Evolutionary conservation across 2,888 invertebrate genomes (phyloP).

Genomic region (Yponomeuta cagnagella): DNA sequence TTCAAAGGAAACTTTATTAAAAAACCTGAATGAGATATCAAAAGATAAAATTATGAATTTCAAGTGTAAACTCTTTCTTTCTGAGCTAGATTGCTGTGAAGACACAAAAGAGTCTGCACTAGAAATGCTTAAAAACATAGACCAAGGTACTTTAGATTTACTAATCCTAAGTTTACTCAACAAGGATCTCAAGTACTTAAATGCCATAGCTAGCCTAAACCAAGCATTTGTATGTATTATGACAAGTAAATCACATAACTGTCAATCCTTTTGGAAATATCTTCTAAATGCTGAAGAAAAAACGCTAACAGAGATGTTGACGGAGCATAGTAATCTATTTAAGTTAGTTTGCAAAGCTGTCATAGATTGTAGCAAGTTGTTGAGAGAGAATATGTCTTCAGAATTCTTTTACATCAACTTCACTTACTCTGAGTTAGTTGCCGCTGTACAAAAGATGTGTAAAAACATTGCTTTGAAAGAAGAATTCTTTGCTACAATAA

Average conservation of each 20-base stretch:
- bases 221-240: conserved; percentile 36
- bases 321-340: conserved; percentile 44
- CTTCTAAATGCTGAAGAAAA: conserved; percentile 42
- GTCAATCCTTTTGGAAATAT: conserved; percentile 49
- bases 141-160: conserved; percentile 40
- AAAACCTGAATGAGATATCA: conserved; percentile 39
- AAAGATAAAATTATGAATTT: conserved; percentile 42
- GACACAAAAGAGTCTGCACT: conserved; percentile 30
- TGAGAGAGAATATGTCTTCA: conserved; percentile 49
- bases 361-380: conserved; percentile 52
- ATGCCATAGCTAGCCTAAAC: conserved; percentile 32
- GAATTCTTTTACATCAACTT: conserved; percentile 67
- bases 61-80: conserved; percentile 46
- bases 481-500: conserved; percentile 57
- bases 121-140: conserved; percentile 38
- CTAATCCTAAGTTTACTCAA: conserved; percentile 47
- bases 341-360: conserved; percentile 48
- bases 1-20: conserved; percentile 51
- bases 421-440: conserved; percentile 63
- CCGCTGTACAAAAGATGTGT: conserved; percentile 55
- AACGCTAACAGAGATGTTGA: conserved; percentile 44
- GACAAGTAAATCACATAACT: conserved; percentile 32
- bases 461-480: conserved; percentile 48
- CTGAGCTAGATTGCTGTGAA: conserved; percentile 33
- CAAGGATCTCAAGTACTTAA: conserved; percentile 31